phyloP scores from a whole-genome alignment of 2,113 vertebrate species.

The Rousettus leschenaultii region DNA sequence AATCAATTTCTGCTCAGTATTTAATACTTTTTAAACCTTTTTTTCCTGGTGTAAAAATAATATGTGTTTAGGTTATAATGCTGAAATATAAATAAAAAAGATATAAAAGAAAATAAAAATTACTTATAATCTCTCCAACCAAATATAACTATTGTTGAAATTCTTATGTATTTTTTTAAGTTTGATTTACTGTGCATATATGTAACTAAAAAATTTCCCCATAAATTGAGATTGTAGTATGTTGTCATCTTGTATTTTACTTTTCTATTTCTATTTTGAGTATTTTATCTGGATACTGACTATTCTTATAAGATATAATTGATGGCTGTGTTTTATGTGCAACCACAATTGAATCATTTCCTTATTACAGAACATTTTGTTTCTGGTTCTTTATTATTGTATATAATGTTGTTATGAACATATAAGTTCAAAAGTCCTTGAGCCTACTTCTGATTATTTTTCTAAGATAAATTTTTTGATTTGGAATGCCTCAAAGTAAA shows the following conservation, averaged over 20 bases:
- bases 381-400: neutral
- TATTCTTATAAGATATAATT: neutral
- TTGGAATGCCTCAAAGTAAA: neutral
- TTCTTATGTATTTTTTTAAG: neutral
- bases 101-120: slow-evolving; percentile 9
- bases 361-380: neutral
- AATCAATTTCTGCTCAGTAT: neutral
- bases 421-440: neutral
- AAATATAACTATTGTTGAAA: neutral
- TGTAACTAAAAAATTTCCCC: neutral
- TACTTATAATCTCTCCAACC: neutral
- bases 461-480: neutral
- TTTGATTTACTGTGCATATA: neutral
- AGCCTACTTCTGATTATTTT: neutral
- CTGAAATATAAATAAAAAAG: neutral
- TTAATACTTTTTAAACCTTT: neutral
- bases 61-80: neutral
- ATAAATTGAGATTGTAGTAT: neutral
- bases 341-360: neutral
- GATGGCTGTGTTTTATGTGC: neutral
- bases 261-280: neutral
- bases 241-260: neutral
- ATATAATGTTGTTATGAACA: neutral
- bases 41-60: neutral
- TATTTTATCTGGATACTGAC: neutral